Evolutionary conservation across 1,140 invertebrate species (phyloP).

Genomic region (Colletes latitarsis): DNA sequence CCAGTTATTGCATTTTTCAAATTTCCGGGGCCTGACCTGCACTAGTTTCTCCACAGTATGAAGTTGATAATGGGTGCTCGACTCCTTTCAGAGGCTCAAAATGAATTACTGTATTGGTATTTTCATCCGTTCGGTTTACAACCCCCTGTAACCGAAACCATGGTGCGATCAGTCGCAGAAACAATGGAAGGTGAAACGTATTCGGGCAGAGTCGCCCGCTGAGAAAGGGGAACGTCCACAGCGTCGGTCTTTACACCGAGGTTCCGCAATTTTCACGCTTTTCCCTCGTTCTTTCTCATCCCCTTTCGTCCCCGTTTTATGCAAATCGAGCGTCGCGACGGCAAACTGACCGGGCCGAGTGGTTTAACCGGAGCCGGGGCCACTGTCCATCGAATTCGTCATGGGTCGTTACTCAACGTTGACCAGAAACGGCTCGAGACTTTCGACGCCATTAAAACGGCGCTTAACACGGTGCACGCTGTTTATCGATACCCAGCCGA

Average conservation of each 20-base stretch:
- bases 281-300: conserved; percentile 29
- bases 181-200: conserved; percentile 40
- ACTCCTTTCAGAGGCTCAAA: background rate
- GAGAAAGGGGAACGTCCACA: conserved; percentile 43
- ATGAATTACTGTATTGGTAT: conserved; percentile 40
- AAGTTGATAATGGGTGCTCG: background rate
- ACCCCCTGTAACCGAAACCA: conserved; percentile 11
- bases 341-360: conserved; percentile 29
- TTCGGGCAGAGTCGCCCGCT: background rate
- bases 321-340: conserved; percentile 54
- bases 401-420: conserved; percentile 65
- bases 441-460: conserved; percentile 32
- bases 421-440: conserved; percentile 15
- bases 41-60: background rate
- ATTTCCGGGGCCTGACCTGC: too few species aligned
- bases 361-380: conserved; percentile 27
- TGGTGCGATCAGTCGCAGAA: conserved; percentile 26
- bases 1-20: too few species aligned
- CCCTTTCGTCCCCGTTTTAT: conserved; percentile 30
- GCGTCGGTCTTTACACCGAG: conserved; percentile 49
- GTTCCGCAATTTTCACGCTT: conserved; percentile 65
- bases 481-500: conserved; percentile 47
- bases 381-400: conserved; percentile 58
- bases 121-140: conserved; percentile 26
- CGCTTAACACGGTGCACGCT: conserved; percentile 25